phyloP scores from a whole-genome alignment of 2,113 vertebrate genomes.

The Ahaetulla prasina region DNA sequence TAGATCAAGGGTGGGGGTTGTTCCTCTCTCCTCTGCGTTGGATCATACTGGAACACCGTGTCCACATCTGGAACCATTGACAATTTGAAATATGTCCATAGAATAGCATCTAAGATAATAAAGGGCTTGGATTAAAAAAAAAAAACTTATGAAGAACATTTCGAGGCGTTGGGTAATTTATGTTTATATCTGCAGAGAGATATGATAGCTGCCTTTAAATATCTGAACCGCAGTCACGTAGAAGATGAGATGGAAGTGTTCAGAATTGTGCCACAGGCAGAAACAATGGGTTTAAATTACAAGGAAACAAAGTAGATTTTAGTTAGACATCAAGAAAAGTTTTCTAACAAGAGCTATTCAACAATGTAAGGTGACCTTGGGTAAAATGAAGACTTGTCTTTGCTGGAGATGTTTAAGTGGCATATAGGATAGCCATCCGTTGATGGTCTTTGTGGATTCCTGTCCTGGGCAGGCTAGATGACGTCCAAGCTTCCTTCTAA shows the following conservation, averaged over 20 bases:
- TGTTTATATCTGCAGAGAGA: not conserved
- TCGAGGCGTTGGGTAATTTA: not conserved
- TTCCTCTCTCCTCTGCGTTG: not conserved
- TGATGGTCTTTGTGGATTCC: not conserved
- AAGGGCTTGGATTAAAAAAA: not conserved
- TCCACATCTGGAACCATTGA: not conserved
- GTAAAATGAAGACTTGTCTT: not conserved
- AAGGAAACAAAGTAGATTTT: not conserved
- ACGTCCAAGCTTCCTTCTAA: not conserved
- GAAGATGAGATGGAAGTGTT: not conserved
- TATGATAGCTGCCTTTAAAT: not conserved
- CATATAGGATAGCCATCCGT: not conserved
- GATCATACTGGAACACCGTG: not conserved
- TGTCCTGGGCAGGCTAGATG: not conserved
- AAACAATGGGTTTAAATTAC: not conserved
- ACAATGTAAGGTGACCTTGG: not conserved
- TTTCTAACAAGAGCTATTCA: not conserved
- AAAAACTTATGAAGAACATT: not conserved
- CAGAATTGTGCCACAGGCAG: not conserved
- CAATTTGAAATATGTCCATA: not conserved
- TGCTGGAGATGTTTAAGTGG: not conserved
- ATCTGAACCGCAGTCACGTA: not conserved
- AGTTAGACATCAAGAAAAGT: not conserved
- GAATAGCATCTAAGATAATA: not conserved
- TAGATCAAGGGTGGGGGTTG: not conserved